phyloP scores from a whole-genome alignment of 35 echinoderm and acorn worm species.

The Apostichopus parvimensis region DNA sequence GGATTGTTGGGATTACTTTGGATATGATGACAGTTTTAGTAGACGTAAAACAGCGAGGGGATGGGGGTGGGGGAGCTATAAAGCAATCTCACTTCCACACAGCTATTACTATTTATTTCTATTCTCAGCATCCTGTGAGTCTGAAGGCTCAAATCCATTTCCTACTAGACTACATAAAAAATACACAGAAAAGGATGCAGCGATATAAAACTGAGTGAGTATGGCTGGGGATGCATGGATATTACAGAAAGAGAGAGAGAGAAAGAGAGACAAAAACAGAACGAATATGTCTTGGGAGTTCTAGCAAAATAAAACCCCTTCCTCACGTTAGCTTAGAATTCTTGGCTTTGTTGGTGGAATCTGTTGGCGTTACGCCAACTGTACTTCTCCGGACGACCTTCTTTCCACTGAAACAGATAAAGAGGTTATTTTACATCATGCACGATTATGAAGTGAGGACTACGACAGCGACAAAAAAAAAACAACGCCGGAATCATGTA shows the following conservation, averaged over 20 bases:
- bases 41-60: no score
- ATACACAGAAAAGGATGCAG: slow-evolving; percentile 25
- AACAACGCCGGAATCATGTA: no score
- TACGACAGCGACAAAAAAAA: no score
- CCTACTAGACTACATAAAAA: background rate
- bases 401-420: slow-evolving; percentile 65
- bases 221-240: slow-evolving; percentile 26
- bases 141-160: background rate
- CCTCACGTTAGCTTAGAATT: slow-evolving; percentile 39
- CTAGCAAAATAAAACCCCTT: background rate
- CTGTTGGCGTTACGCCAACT: slow-evolving; percentile 47
- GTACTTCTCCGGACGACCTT: slow-evolving; percentile 41
- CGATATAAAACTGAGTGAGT: background rate
- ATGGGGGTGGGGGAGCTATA: no score
- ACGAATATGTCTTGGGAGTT: background rate
- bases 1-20: no score
- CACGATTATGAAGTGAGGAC: background rate
- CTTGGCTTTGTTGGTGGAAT: slow-evolving; percentile 7
- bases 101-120: background rate
- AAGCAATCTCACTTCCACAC: no score
- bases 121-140: background rate
- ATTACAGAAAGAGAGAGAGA: slow-evolving; percentile 37
- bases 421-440: slow-evolving; percentile 39
- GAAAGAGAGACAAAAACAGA: background rate
- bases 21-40: no score